These are phyloP conservation scores for Anisognathus igniventris DNA, from an alignment of 2,797 vertebrate genomes.

Conservation along the genomic window DNA sequence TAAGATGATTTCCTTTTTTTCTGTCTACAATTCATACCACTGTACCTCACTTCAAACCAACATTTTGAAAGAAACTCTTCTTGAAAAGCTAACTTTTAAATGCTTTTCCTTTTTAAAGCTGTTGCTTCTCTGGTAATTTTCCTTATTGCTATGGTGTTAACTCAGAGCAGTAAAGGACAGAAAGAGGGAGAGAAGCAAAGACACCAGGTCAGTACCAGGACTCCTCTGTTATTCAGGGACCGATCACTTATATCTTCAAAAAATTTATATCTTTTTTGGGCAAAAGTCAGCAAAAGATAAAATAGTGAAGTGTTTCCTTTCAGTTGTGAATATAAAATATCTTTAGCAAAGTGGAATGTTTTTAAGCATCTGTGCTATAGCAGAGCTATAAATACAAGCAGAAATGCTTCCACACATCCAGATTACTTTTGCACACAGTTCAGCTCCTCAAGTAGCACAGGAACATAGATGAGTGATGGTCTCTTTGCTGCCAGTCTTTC, in stretches of 20 bases:
- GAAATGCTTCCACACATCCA: background rate
- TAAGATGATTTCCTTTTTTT: background rate
- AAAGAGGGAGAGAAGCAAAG: background rate
- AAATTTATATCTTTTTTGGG: background rate
- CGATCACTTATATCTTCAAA: background rate
- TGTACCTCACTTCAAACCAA: background rate
- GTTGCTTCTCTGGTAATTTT: background rate
- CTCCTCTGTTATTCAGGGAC: background rate
- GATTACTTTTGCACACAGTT: background rate
- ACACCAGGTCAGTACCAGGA: background rate
- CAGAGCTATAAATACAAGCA: background rate
- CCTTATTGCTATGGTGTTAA: background rate
- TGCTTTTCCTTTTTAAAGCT: background rate
- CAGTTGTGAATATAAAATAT: background rate
- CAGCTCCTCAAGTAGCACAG: background rate
- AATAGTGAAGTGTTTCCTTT: background rate
- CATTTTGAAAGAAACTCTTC: background rate
- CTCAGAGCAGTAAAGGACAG: background rate
- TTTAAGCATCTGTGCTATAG: background rate
- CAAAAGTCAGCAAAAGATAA: background rate
- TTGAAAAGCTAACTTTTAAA: background rate
- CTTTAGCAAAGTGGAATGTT: background rate
- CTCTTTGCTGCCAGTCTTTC: background rate
- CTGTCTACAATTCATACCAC: background rate
- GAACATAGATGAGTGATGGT: fast-evolving